Conservation (phyloP, 1,140 invertebrate genomes). For the Bactericera cockerelli region DNA sequence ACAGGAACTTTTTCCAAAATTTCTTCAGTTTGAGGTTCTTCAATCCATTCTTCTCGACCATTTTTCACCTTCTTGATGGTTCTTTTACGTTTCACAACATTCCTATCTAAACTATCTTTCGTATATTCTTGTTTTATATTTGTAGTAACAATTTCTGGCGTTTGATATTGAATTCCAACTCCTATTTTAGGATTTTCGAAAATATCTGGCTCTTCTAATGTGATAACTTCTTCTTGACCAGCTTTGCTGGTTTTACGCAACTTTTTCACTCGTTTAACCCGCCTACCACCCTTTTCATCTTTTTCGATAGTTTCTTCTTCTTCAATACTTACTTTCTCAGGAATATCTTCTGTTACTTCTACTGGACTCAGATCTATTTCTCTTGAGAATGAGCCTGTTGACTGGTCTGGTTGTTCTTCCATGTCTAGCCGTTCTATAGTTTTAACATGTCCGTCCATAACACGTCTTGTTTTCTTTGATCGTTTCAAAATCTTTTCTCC, state of each 20-base stretch:
- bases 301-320: neutral
- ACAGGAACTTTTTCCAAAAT: neutral
- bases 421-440: neutral
- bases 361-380: neutral
- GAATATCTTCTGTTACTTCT: neutral
- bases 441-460: neutral
- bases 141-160: neutral
- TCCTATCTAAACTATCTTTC: neutral
- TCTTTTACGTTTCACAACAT: neutral
- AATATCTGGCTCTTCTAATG: constrained; percentile 2
- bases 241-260: neutral
- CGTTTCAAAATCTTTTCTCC: neutral
- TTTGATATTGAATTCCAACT: neutral
- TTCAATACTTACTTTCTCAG: neutral
- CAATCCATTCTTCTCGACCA: neutral
- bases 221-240: neutral
- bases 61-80: neutral
- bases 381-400: neutral
- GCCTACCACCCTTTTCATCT: neutral
- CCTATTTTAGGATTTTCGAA: neutral
- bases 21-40: constrained; percentile 2
- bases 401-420: constrained; percentile 1
- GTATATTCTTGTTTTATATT: neutral
- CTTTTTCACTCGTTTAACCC: neutral
- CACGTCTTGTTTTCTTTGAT: neutral